Conservation (phyloP, 2,797 vertebrate species). For the Sebastes miniatus region DNA sequence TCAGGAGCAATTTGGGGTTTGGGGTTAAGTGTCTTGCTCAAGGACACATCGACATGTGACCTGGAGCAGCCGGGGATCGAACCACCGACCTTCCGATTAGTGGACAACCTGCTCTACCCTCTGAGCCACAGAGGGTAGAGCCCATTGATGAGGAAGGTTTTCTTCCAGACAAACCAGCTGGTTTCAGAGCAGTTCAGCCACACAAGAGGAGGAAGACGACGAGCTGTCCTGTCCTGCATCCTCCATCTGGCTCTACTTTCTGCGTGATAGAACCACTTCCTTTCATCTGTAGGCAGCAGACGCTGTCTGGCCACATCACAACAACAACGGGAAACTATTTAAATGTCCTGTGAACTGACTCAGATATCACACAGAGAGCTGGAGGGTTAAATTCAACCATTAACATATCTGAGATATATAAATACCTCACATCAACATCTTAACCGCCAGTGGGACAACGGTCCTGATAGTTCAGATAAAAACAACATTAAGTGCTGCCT, state of each 20-base stretch:
- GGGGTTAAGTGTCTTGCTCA: too few relatives aligned
- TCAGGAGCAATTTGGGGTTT: too few relatives aligned
- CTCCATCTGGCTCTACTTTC: slow-evolving; percentile 41
- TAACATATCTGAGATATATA: not conserved
- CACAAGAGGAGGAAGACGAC: not conserved
- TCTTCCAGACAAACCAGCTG: not conserved
- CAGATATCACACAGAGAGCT: not conserved
- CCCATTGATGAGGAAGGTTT: too few relatives aligned
- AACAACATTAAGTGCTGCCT: too few relatives aligned
- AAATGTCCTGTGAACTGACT: not conserved
- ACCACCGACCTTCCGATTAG: too few relatives aligned
- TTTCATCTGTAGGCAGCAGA: slow-evolving; percentile 15
- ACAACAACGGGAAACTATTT: too few relatives aligned
- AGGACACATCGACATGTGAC: too few relatives aligned
- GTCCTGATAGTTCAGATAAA: too few relatives aligned
- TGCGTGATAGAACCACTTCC: slow-evolving; percentile 11
- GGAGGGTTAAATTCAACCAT: too few relatives aligned
- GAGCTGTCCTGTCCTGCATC: not conserved
- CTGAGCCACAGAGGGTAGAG: too few relatives aligned
- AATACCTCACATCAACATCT: not conserved
- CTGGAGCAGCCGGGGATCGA: too few relatives aligned
- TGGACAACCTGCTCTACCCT: too few relatives aligned
- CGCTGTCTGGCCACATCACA: slow-evolving; percentile 29
- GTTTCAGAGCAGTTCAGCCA: not conserved
- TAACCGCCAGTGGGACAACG: not conserved